Conservation (phyloP, 2,113 vertebrate genomes). For the Saguinus imperator region DNA sequence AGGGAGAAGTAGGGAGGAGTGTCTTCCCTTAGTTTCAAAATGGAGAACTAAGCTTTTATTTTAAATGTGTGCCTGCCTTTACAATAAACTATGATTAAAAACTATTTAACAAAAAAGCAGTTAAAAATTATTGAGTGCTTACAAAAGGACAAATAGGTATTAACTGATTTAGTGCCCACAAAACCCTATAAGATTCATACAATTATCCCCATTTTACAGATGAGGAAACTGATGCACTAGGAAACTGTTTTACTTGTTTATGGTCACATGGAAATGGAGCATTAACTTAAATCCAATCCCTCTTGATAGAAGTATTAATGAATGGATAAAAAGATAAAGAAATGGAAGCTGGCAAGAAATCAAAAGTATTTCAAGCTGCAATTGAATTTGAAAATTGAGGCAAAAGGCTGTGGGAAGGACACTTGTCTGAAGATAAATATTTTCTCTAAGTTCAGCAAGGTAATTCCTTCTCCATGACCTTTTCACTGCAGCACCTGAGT, state of each 20-base stretch:
- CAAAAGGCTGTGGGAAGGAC: neutral
- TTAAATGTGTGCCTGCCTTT: neutral
- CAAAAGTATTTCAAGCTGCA: neutral
- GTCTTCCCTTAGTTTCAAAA: neutral
- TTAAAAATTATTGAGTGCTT: neutral
- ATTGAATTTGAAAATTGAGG: neutral
- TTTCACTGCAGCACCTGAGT: neutral
- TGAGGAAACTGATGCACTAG: neutral
- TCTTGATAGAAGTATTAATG: neutral
- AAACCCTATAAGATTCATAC: neutral
- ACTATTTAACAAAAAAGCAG: neutral
- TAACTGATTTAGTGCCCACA: neutral
- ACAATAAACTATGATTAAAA: neutral
- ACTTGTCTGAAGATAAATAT: neutral
- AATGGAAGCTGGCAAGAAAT: neutral
- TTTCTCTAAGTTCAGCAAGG: neutral
- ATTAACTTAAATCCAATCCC: neutral
- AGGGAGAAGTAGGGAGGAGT: neutral
- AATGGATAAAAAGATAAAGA: neutral
- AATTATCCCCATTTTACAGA: neutral
- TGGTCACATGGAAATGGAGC: neutral
- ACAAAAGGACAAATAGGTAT: neutral
- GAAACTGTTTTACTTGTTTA: neutral
- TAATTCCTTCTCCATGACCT: neutral
- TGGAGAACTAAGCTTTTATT: neutral